Base-by-base conservation (phyloP, 2,888 invertebrate species). In the Elmis aenea region DNA sequence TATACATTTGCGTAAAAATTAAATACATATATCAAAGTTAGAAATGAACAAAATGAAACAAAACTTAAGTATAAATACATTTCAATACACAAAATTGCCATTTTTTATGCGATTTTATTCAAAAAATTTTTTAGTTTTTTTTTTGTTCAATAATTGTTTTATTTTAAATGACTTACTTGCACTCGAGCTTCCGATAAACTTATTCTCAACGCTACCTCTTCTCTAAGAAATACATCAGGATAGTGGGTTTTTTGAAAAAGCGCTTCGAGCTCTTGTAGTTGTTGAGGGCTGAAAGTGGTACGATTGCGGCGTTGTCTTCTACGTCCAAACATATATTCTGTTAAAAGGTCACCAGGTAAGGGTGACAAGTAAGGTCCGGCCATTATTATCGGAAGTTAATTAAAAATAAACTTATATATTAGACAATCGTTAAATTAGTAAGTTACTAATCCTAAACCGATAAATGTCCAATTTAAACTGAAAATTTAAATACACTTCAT, bases 201-300 rank as follows among this genome's bases (percentile, higher is more conserved):
- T 55, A 93, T 93, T 62, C 91, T 76, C 39, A 91, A 68, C 0
- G 94, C 94, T 5, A 93, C 89, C 69, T 93, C 92, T 66, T 94
- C 94, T 52, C 93, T 77, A 35, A 88, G 68, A 56, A 79, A 80
- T 12, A 93, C 93, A 59, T 93, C 93, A 3, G 93, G 94, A 65
- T 94, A 94, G 59, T 93, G 93, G 1, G 93, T 94, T 68, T 91
- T 90, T 66, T 91, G 90, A 68, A 94, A 94, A 12, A 94, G 74
- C 0, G 89, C 83, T 64, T 94, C 94, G 57, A 94, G 67, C 60
- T 93, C 91, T 60, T 89, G 87, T 27, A 94, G 72, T 68, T 94
- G 94, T 64, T 92, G 91, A 1, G 93, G 91, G 14, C 91, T 92
- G 65, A 94, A 94, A 1, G 93, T 94, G 5, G 94, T 94, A 16